A percentile compares a stretch with the other conserved stretches of the same genome.
phyloP scores from a whole-genome alignment of 1,140 invertebrate species.

The Cydia pomonella region DNA sequence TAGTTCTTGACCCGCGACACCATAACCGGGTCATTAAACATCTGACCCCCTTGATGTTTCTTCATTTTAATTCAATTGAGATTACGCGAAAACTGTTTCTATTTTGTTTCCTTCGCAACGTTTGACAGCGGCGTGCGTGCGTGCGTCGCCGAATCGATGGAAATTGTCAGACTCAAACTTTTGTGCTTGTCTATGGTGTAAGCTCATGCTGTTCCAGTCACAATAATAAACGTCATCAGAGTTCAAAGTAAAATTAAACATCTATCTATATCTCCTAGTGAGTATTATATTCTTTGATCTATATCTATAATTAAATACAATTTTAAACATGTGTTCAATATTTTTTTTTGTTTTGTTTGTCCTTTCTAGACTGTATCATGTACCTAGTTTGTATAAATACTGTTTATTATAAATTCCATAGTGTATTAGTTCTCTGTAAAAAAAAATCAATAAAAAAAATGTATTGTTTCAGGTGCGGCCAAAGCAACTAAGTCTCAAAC shows the following conservation, averaged over 20 bases:
- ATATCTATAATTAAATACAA: too few species aligned
- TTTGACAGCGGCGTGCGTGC: conserved; percentile 69
- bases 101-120: conserved; percentile 43
- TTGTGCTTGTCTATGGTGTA: conserved; percentile 37
- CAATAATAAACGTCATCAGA: background rate
- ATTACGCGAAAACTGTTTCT: conserved; percentile 17
- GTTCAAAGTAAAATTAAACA: background rate
- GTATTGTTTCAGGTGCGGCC: conserved; percentile 56
- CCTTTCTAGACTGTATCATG: too few species aligned
- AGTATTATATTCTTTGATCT: too few species aligned
- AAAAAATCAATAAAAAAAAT: too few species aligned
- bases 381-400: too few species aligned
- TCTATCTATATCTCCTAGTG: too few species aligned
- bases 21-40: conserved; percentile 71
- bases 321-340: too few species aligned
- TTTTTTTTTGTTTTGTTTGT: too few species aligned
- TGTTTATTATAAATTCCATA: too few species aligned
- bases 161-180: conserved; percentile 27
- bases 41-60: conserved; percentile 71
- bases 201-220: conserved; percentile 6
- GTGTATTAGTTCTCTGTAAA: too few species aligned
- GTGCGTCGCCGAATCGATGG: conserved; percentile 56
- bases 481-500: conserved; percentile 51
- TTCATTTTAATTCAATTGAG: conserved; percentile 58
- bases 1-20: conserved; percentile 83